These are phyloP conservation scores for Notoglanidium macrostoma DNA, from an alignment of 2,797 vertebrate species.

Conservation along the genomic window DNA sequence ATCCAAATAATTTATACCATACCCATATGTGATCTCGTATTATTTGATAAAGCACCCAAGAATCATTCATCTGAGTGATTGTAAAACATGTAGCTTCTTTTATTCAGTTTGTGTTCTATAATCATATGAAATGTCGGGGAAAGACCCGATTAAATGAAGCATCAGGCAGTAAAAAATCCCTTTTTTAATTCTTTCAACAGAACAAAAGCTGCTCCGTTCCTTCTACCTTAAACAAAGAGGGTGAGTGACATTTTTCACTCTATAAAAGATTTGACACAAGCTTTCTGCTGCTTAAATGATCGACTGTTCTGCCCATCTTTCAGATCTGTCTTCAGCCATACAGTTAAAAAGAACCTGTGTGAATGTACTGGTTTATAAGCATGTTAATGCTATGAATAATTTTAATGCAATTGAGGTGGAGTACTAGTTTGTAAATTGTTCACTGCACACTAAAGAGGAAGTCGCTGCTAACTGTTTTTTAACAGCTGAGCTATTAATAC, in stretches of 20 bases:
- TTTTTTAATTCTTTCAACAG: conserved; percentile 64
- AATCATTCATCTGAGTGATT: not conserved
- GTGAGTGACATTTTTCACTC: conserved; percentile 62
- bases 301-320: not conserved
- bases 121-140: not conserved
- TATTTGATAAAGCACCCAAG: not conserved
- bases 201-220: conserved; percentile 57
- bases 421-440: not conserved
- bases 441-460: conserved; percentile 24
- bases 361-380: not conserved
- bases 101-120: not conserved
- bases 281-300: not conserved
- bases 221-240: conserved; percentile 52
- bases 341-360: no score
- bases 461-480: not conserved
- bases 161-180: not conserved
- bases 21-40: not conserved
- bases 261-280: not conserved
- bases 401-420: not conserved
- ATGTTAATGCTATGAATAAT: not conserved
- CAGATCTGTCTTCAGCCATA: not conserved
- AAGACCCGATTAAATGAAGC: not conserved
- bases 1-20: not conserved
- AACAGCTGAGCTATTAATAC: conserved; percentile 35
- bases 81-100: not conserved